Percentiles rank a stretch among this genome's conserved stretches.
Evolutionary conservation across 1,140 invertebrate genomes (phyloP).

Genomic region (Lordiphosa stackelbergi): DNA sequence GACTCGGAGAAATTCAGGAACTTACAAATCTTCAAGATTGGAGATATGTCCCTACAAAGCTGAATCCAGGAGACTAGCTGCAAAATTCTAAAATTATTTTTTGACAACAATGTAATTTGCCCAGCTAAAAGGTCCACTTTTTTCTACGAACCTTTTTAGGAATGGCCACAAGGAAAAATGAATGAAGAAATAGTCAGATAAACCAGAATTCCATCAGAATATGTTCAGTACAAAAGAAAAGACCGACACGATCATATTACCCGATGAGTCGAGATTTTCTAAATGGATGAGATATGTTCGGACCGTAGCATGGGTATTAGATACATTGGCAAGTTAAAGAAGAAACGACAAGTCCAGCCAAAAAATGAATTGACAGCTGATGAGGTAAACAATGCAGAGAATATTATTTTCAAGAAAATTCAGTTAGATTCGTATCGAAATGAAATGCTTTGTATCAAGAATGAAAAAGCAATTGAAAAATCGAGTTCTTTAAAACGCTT

Average conservation of each 20-base stretch:
- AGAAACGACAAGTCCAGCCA: background rate
- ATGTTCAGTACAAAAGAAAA: background rate
- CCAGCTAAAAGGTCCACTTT: background rate
- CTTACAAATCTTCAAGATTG: background rate
- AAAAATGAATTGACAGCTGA: conserved; percentile 7
- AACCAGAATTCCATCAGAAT: conserved; percentile 1
- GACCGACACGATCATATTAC: too few relatives aligned
- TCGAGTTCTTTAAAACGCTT: conserved; percentile 1
- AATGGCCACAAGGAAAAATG: conserved; percentile 6
- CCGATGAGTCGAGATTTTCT: conserved; percentile 10
- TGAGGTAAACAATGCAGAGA: conserved; percentile 12
- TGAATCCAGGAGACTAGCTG: conserved; percentile 53
- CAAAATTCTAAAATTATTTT: conserved; percentile 26
- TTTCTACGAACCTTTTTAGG: background rate
- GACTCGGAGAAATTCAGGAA: conserved; percentile 1
- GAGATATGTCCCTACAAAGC: background rate
- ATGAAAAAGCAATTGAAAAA: background rate
- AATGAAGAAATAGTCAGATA: background rate
- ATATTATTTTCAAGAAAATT: background rate
- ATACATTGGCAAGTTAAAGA: conserved; percentile 3
- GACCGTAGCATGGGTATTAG: conserved; percentile 7
- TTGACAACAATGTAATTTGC: background rate
- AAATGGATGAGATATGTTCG: conserved; percentile 19
- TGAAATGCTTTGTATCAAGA: conserved; percentile 1
- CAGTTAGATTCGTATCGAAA: background rate